These are phyloP conservation scores for Turnix velox DNA, from an alignment of 2,113 vertebrate species.

Conservation along the genomic window DNA sequence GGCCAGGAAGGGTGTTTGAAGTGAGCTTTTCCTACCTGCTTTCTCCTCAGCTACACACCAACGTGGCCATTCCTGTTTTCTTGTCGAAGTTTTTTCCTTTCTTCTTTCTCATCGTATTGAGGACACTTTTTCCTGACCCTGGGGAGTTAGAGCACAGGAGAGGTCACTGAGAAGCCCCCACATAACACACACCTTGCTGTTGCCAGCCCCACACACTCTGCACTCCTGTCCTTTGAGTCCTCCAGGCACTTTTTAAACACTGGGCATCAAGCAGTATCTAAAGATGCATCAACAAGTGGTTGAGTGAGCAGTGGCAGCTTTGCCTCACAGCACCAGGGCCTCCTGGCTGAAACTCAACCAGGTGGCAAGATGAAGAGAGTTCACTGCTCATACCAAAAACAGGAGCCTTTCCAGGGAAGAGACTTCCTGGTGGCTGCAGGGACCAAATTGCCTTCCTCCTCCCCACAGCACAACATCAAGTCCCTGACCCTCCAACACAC, in stretches of 20 bases:
- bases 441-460: not conserved
- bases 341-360: not conserved
- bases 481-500: not conserved
- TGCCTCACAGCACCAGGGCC: not conserved
- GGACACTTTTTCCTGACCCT: conserved; percentile 72
- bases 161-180: not conserved
- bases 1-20: not conserved
- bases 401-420: not conserved
- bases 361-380: not conserved
- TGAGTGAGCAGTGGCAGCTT: no score
- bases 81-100: conserved; percentile 74
- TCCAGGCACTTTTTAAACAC: not conserved
- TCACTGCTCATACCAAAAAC: not conserved
- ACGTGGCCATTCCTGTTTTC: conserved; percentile 64
- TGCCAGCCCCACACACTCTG: not conserved
- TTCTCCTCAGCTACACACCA: conserved; percentile 57
- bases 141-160: not conserved
- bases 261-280: not conserved
- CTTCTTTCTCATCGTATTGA: conserved; percentile 70
- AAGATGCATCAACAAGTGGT: not conserved
- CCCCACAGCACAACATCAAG: not conserved
- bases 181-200: rapidly evolving
- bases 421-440: not conserved
- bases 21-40: conserved; percentile 27
- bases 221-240: not conserved